Base-by-base conservation (phyloP, 2,797 vertebrate genomes). In the Sebastes itinus region DNA sequence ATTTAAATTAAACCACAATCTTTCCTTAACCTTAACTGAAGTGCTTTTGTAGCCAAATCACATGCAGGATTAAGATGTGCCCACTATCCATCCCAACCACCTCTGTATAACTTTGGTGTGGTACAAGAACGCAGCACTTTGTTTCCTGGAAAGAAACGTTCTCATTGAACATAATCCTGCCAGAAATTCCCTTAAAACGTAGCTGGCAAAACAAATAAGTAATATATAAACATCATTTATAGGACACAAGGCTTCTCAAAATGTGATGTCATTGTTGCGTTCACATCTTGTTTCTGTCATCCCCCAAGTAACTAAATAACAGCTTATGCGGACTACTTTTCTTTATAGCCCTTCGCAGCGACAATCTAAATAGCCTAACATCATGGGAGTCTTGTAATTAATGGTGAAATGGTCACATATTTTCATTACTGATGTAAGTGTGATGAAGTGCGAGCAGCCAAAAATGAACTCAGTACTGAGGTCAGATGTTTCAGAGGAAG, bases 401-500 rank as follows among this genome's bases (percentile, higher is more conserved):
- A 84, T 54, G n/a, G n/a, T 61, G n/a, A 74, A 68, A 54, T 6
- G 5, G n/a, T 12, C 13, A 18, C 18, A 55, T 54, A 32, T 75
- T 70, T 82, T 59, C 46, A 77, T 62, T 49, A 11, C 25, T 58
- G 33, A 33, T 16, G 23, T 54, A 54, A 54, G 49, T 22, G 49
- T 54, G 49, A 54, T 54, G 49, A 54, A 80, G 65, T 28, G 11
- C 12, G 56, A 83, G 64, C 56, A 79, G 30, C 56, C 30, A 10
- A 52, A 58, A 73, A 52, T 66, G 77, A 80, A 79, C 83, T 69
- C 77, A 4, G 23, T 22, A 11, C 75, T 60, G 65, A 82, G 90
- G 90, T 92, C 86, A 89, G 81, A 90, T 72, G 76, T 88, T 90
- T 85, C 86, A 63, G 78, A 66, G 32, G 75, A 82, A 85, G 81